phyloP scores from a whole-genome alignment of 1,140 invertebrate genomes.

The Orius laevigatus region DNA sequence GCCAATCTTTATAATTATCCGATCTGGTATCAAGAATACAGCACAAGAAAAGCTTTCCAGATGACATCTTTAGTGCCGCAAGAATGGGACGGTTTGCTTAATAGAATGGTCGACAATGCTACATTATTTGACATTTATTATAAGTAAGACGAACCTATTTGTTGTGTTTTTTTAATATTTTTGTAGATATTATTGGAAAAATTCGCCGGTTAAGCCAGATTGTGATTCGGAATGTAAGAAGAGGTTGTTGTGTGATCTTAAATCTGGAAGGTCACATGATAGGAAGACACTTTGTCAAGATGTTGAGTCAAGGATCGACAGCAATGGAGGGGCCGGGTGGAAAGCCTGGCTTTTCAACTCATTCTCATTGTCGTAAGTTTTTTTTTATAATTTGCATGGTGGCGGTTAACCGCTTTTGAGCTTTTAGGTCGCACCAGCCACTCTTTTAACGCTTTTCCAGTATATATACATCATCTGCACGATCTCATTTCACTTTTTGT shows the following conservation, averaged over 20 bases:
- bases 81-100: slow-evolving; percentile 74
- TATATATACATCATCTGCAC: too few species aligned
- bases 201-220: slow-evolving; percentile 57
- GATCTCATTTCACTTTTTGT: too few species aligned
- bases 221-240: slow-evolving; percentile 80
- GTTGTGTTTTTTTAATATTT: background rate
- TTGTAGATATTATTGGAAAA: slow-evolving; percentile 70
- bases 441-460: background rate
- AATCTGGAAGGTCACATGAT: slow-evolving; percentile 72
- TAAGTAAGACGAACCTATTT: slow-evolving; percentile 65
- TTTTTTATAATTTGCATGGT: too few species aligned
- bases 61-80: slow-evolving; percentile 62
- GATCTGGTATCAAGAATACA: slow-evolving; percentile 79
- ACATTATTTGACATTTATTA: slow-evolving; percentile 75
- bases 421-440: slow-evolving; percentile 5
- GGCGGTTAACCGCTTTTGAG: background rate
- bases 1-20: slow-evolving; percentile 79
- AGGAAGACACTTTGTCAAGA: slow-evolving; percentile 66
- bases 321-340: slow-evolving; percentile 53
- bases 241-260: slow-evolving; percentile 67
- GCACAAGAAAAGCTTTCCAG: slow-evolving; percentile 58
- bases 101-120: slow-evolving; percentile 67
- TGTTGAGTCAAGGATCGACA: slow-evolving; percentile 59
- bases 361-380: slow-evolving; percentile 69
- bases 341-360: slow-evolving; percentile 69